Evolutionary conservation across 1,140 invertebrate species (phyloP), one percentile per base, ranked within the genome.

Genomic region (Nixonia krombeini): DNA sequence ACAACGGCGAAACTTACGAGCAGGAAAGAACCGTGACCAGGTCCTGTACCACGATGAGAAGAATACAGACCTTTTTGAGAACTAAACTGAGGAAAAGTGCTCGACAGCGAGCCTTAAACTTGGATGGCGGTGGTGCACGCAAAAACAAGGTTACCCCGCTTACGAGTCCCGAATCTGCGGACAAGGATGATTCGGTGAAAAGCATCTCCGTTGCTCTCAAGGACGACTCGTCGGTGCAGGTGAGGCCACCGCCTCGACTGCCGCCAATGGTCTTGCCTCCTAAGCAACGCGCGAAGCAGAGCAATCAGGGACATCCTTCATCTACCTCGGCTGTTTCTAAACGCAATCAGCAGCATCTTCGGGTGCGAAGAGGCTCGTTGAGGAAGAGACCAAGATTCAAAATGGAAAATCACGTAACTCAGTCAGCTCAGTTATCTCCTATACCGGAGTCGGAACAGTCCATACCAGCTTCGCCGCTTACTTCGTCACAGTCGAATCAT

Each of bases 381-480:
- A 74, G 76, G 26, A 84, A 80, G 17, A 59, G 81, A n/a, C 78
- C 81, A 0, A 74, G 79, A 23, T 79, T 82, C 46, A 84, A 82
- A 38, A 63, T 82, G 15, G 75, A 78, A 5, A 76, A 77, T 4
- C 80, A 87, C 75, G 73, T 87, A 53, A 73, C 77, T 46, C 76
- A 87, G 69, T 71, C 88, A 67, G 53, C 88, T 77, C 77, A 90
- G 23, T 76, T 92, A 31, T 91, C 90, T 21, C 91, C 91, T 6
- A 92, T 92, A 21, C 87, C 89, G 28, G 90, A 92, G 69, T 91
- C 90, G 9, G 91, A 91, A n/a, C 82, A 91, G 1, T 91, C 90
- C 2, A 92, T 92, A 82, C 90, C 91, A 0, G 88, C 89, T 1
- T 91, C 90, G 40, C 90, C 90, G 10, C 83, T 88, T 65, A 87